A percentile compares a stretch with the other conserved stretches of the same genome.
Conservation (phyloP, 2,797 vertebrate species). For the Oceanodroma leucorhoa region DNA sequence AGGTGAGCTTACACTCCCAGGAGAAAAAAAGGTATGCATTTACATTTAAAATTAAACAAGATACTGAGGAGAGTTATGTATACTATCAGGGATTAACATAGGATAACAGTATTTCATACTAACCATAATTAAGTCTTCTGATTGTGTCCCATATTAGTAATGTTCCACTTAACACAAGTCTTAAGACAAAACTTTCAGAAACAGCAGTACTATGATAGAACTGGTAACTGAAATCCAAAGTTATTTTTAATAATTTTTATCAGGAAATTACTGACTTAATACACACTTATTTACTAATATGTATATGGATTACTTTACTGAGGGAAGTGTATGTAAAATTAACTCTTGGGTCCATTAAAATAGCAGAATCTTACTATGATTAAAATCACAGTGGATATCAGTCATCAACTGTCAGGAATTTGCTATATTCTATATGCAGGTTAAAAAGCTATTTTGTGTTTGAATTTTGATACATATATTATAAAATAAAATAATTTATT, state of each 20-base stretch:
- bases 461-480: not conserved
- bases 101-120: not conserved
- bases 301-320: not conserved
- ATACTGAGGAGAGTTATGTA: not conserved
- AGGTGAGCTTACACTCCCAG: not conserved
- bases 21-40: not conserved
- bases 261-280: not conserved
- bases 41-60: not conserved
- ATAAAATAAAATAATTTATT: not conserved
- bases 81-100: not conserved
- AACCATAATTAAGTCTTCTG: not conserved
- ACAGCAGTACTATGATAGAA: not conserved
- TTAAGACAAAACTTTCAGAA: not conserved
- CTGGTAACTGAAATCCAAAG: not conserved
- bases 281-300: not conserved
- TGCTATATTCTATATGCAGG: not conserved
- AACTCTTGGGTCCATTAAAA: not conserved
- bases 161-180: not conserved
- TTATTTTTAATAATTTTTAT: not conserved
- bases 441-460: not conserved
- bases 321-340: not conserved
- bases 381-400: not conserved
- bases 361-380: not conserved
- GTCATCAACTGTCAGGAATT: not conserved
- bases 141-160: not conserved